A percentile compares a stretch with the other conserved stretches of the same genome.
phyloP scores from a whole-genome alignment of 2,113 vertebrate species.

The Nothocercus julius region DNA sequence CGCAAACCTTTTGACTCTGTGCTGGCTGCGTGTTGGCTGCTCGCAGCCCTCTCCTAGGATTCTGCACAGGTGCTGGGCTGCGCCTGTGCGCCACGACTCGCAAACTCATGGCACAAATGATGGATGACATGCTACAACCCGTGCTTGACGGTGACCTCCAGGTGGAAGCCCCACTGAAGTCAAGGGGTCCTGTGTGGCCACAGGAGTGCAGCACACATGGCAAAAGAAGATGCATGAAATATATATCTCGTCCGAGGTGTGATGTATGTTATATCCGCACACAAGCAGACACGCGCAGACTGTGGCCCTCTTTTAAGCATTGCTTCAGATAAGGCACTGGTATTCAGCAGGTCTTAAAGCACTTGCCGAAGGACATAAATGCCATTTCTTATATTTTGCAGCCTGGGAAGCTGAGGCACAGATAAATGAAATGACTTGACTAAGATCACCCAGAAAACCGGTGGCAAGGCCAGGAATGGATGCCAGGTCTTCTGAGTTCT shows the following conservation, averaged over 20 bases:
- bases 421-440: neutral
- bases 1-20: rapidly evolving
- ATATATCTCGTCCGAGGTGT: neutral
- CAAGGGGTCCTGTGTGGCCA: neutral
- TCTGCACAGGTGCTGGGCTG: neutral
- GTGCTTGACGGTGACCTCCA: neutral
- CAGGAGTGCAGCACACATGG: rapidly evolving
- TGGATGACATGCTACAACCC: neutral
- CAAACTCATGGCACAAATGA: neutral
- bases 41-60: neutral
- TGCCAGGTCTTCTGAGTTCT: neutral
- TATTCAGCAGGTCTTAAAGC: neutral
- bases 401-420: neutral
- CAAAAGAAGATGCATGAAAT: neutral
- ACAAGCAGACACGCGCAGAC: neutral
- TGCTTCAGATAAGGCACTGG: rapidly evolving
- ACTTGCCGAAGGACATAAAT: neutral
- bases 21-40: neutral
- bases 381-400: neutral
- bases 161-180: neutral
- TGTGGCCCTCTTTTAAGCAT: rapidly evolving
- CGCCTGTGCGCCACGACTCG: rapidly evolving
- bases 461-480: neutral
- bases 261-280: neutral
- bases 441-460: neutral